These are phyloP conservation scores for Torymus auratus DNA, from an alignment of 2,888 invertebrate species.

Conservation along the genomic window DNA sequence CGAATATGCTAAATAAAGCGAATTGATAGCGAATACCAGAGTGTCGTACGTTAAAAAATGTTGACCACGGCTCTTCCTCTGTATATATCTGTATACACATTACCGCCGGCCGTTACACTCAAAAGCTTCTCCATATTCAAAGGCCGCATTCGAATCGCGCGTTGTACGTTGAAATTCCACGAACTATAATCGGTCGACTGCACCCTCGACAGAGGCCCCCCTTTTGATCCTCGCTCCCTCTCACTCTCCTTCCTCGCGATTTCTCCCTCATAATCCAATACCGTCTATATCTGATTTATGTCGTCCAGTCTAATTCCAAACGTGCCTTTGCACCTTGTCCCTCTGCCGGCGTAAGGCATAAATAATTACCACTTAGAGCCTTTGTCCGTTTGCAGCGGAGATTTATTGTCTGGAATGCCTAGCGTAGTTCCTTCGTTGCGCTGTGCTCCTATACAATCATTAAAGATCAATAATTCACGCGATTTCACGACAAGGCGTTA, in stretches of 20 bases:
- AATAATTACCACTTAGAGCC: constrained; percentile 73
- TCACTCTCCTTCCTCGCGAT: not conserved
- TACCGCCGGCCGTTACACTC: too few relatives aligned
- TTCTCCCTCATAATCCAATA: constrained; percentile 35
- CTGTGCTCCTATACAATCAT: constrained; percentile 62
- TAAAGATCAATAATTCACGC: constrained; percentile 71
- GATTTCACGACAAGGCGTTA: constrained; percentile 28
- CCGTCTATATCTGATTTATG: constrained; percentile 50
- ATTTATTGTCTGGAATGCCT: constrained; percentile 69
- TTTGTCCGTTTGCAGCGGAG: constrained; percentile 67
- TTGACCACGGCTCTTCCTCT: not conserved
- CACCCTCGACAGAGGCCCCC: not conserved
- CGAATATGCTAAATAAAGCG: constrained; percentile 41
- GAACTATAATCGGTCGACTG: constrained; percentile 21
- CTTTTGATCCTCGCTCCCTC: not conserved
- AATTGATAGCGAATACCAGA: constrained; percentile 47
- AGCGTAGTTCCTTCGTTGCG: constrained; percentile 58
- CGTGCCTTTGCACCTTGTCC: constrained; percentile 58
- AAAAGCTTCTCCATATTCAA: not conserved
- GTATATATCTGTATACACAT: not conserved
- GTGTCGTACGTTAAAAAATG: not conserved
- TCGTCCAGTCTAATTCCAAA: constrained; percentile 66
- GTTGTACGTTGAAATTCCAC: constrained; percentile 7
- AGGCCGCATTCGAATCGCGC: not conserved
- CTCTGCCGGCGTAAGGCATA: constrained; percentile 64